Conservation (phyloP, 2,888 invertebrate species). For the Ophion ellenae region DNA sequence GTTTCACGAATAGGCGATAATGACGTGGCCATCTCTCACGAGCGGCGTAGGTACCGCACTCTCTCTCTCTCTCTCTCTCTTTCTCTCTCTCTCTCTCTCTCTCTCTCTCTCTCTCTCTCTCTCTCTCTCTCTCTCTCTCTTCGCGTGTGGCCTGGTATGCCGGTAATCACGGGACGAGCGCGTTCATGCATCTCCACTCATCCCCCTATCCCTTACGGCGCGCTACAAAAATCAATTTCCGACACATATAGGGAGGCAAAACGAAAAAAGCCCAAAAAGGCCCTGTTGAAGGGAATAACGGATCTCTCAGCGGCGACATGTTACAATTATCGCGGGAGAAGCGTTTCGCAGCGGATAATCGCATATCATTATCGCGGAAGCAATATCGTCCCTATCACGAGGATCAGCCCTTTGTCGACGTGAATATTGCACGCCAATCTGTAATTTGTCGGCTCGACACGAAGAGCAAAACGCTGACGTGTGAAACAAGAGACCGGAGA, state of each 20-base stretch:
- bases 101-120: conserved; percentile 7
- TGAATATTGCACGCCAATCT: background rate
- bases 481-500: background rate
- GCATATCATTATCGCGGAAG: background rate
- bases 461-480: background rate
- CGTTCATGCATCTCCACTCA: conserved; percentile 22
- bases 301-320: background rate
- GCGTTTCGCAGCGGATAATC: background rate
- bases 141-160: conserved; percentile 8
- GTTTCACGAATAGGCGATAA: conserved; percentile 66
- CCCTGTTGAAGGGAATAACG: background rate
- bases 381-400: background rate
- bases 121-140: conserved; percentile 1
- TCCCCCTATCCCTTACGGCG: background rate
- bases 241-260: conserved; percentile 3
- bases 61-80: conserved; percentile 3
- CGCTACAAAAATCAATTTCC: conserved; percentile 18
- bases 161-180: conserved; percentile 49
- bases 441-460: background rate
- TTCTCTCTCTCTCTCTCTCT: conserved; percentile 1
- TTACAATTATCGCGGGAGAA: background rate
- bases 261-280: background rate
- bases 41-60: background rate
- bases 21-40: conserved; percentile 60
- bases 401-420: background rate